These are phyloP conservation scores for Rhagonycha fulva DNA, from an alignment of 2,888 invertebrate genomes.

Conservation along the genomic window DNA sequence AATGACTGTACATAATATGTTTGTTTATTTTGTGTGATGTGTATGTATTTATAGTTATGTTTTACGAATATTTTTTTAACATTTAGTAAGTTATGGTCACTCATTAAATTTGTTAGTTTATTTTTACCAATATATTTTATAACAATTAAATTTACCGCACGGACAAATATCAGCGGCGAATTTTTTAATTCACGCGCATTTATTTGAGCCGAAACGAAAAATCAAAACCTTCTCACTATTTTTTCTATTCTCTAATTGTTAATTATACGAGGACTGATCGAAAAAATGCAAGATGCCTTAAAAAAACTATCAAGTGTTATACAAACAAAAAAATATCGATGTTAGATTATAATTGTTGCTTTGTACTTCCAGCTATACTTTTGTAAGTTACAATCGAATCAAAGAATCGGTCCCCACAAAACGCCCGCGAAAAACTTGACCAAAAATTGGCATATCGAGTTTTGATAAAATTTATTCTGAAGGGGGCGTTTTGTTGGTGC, in stretches of 20 bases:
- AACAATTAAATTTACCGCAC: neutral
- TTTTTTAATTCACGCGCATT: neutral
- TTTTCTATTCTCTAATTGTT: neutral
- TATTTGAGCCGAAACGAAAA: neutral
- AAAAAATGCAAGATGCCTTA: neutral
- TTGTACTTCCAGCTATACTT: constrained; percentile 28
- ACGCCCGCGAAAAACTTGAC: constrained; percentile 3
- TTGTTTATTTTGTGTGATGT: constrained; percentile 30
- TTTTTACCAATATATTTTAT: neutral
- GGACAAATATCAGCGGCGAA: neutral
- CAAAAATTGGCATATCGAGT: constrained; percentile 27
- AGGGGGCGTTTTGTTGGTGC: neutral
- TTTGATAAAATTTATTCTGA: constrained; percentile 12
- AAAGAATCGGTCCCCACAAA: neutral
- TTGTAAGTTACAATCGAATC: constrained; percentile 15
- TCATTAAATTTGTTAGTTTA: neutral
- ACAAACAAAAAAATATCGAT: constrained; percentile 15
- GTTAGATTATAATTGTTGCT: constrained; percentile 30
- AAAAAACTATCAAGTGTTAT: constrained; percentile 10
- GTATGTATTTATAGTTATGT: constrained; percentile 29
- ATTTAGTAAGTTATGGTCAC: neutral
- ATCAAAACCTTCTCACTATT: neutral
- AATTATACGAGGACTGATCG: neutral
- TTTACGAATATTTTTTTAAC: constrained; percentile 24
- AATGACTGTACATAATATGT: constrained; percentile 18